Evolutionary conservation across 2,888 invertebrate genomes (phyloP), one percentile per base, ranked within the genome.

Genomic region (Nemapogon koenigi): DNA sequence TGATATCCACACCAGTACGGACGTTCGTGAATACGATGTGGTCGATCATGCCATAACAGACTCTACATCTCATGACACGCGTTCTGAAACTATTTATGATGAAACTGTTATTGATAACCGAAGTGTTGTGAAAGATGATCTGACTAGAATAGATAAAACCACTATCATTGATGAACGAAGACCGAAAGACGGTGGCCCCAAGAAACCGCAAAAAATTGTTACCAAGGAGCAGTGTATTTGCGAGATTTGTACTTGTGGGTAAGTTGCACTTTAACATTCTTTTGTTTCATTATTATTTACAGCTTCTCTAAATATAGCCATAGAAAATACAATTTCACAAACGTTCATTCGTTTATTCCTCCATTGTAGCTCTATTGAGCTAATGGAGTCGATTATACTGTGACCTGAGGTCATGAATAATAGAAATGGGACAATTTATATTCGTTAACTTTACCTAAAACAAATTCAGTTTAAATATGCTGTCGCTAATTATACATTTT

Each of bases 241-340:
- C 62, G 91, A 93, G 76, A 87, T 93, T 45, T 93, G 93, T 65
- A 93, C 91, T 56, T 93, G 93, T 76, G 93, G 93, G 93, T 93
- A 70, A 87, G 90, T 84, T 35, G 18, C 26, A 35, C 4, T n/a
- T n/a, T n/a, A n/a, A n/a, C n/a, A n/a, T n/a, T n/a, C n/a, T n/a
- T n/a, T n/a, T n/a, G n/a, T n/a, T n/a, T n/a, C n/a, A n/a, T n/a
- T n/a, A n/a, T n/a, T n/a, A n/a, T n/a, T n/a, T n/a, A n/a, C n/a
- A n/a, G n/a, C n/a, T n/a, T n/a, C n/a, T n/a, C n/a, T n/a, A n/a
- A n/a, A n/a, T n/a, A n/a, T n/a, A n/a, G n/a, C n/a, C n/a, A n/a
- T n/a, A n/a, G n/a, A n/a, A n/a, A n/a, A n/a, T n/a, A n/a, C n/a
- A n/a, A n/a, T n/a, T n/a, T n/a, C n/a, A n/a, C n/a, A n/a, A n/a